Percentiles rank a stretch among this genome's conserved stretches.
These are phyloP conservation scores for Idaea straminata DNA, from an alignment of 2,888 invertebrate species.

Conservation along the genomic window DNA sequence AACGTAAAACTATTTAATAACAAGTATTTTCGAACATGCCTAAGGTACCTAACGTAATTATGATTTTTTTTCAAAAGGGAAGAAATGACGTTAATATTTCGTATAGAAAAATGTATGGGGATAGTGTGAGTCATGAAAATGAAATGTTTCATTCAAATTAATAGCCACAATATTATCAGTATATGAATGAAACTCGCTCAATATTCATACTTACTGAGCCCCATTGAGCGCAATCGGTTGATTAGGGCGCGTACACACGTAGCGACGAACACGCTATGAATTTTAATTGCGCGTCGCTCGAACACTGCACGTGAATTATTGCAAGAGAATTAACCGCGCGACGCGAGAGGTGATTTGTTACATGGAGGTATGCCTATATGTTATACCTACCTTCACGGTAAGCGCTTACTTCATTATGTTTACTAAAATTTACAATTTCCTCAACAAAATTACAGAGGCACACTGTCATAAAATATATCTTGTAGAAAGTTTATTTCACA, in stretches of 20 bases:
- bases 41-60: no score
- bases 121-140: not conserved
- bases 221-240: slow-evolving; percentile 20
- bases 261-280: slow-evolving; percentile 23
- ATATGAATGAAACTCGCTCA: not conserved
- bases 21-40: no score
- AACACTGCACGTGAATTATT: slow-evolving; percentile 7
- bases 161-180: slow-evolving; percentile 1
- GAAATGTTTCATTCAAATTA: not conserved
- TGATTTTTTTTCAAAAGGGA: no score
- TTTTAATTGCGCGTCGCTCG: slow-evolving; percentile 22
- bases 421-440: not conserved
- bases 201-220: not conserved
- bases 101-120: no score
- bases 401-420: not conserved
- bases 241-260: slow-evolving; percentile 29
- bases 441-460: not conserved
- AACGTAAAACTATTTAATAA: not conserved
- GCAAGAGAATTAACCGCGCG: not conserved
- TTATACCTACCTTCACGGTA: not conserved
- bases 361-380: not conserved
- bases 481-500: not conserved
- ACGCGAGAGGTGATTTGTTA: not conserved
- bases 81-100: no score
- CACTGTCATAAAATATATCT: not conserved